phyloP scores from a whole-genome alignment of 2,888 invertebrate genomes.

The Caenorhabditis uteleia region DNA sequence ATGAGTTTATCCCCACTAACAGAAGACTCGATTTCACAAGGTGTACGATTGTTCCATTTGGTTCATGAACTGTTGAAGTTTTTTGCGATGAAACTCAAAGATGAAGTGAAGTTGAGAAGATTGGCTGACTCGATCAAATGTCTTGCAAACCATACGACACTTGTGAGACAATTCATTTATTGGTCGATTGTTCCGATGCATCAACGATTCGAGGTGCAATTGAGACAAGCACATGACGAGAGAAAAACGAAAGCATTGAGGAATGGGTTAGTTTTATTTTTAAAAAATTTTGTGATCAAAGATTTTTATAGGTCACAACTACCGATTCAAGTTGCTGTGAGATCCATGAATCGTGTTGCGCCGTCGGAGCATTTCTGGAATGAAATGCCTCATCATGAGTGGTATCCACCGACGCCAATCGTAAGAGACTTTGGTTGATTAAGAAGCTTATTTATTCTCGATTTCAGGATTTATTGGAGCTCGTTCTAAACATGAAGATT shows the following conservation, averaged over 20 bases:
- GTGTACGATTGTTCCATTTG: conserved; percentile 14
- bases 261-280: conserved; percentile 9
- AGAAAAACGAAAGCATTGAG: conserved; percentile 1
- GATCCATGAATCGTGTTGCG: conserved; percentile 10
- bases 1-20: conserved; percentile 11
- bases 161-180: conserved; percentile 15
- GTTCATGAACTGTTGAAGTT: conserved; percentile 12
- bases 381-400: conserved; percentile 18
- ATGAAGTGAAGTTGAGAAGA: conserved; percentile 1
- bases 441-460: neutral
- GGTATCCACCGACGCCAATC: conserved; percentile 29
- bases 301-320: conserved; percentile 12
- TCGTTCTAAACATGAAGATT: conserved; percentile 14
- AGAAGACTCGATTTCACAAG: conserved; percentile 7
- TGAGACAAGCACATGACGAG: conserved; percentile 16
- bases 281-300: neutral
- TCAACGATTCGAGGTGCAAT: conserved; percentile 1
- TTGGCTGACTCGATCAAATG: conserved; percentile 11
- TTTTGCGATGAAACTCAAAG: conserved; percentile 1
- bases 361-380: conserved; percentile 21
- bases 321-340: conserved; percentile 13
- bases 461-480: conserved; percentile 17
- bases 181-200: conserved; percentile 16
- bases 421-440: neutral
- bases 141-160: conserved; percentile 13